Evolutionary conservation across 2,797 vertebrate species (phyloP), one percentile per base, ranked within the genome.

Genomic region (Lagocephalus sceleratus): DNA sequence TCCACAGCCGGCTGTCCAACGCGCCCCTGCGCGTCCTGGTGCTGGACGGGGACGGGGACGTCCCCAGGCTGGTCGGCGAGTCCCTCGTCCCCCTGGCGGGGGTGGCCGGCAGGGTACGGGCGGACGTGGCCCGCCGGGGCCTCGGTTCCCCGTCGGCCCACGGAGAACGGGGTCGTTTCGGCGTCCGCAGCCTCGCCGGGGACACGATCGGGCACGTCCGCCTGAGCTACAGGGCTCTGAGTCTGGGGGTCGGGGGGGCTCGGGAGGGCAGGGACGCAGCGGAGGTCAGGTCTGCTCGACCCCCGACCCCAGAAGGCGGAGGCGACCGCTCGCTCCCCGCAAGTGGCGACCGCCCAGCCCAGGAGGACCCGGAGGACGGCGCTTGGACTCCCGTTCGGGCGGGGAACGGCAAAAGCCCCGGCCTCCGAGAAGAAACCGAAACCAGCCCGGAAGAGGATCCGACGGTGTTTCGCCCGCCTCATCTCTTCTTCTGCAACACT

Each of bases 141-240:
- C 57, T 76, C 29, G 69, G 68, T 21, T 46, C 67, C 22, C 74
- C 85, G 15, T 88, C 85, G 0, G 73, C 83, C 20, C 75, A 87
- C 4, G 85, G 83, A 12, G 87, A 88, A 62, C 83, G 57, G 17
- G 68, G 73, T 1, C 6, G 66, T 6, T 86, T 89, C 32, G 51
- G 51, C 0, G 4, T 97, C 21, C 79, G 55, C 25, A 86, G 90
- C 76, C 57, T 86, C 0, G 75, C 60, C 2, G 93, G 92, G 7
- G 73, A 84, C 20, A 78, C 41, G 1, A 69, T 92, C 2, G 95
- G 94, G 19, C 79, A 85, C 0, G 59, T 97, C 21, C 73, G 79
- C 1, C 56, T 97, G 25, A 79, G 84, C 56, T 95, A 92, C 67
- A 92, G 93, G 54, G 84, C 97, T 20, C 66, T 72, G 8, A 87